A percentile compares a stretch with the other conserved stretches of the same genome.
These are phyloP conservation scores for Patiria pectinifera DNA, from an alignment of 53 echinoderm and acorn worm genomes.

Conservation along the genomic window DNA sequence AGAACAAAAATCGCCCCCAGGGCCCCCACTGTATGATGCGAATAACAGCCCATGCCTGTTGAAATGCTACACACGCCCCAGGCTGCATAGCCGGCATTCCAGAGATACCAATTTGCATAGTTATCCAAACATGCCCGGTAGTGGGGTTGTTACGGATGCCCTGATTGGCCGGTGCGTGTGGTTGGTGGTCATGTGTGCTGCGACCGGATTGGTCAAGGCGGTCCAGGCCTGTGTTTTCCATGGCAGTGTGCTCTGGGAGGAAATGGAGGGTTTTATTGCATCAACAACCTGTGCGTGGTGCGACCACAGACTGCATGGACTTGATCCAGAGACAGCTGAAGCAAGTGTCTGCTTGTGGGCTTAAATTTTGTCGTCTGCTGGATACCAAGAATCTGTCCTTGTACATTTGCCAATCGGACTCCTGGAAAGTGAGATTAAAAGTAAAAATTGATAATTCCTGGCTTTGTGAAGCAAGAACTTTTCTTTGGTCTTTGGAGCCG, in stretches of 20 bases:
- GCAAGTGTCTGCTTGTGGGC: constrained; percentile 8
- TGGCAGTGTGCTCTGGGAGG: background rate
- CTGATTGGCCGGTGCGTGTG: constrained; percentile 26
- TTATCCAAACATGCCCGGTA: constrained; percentile 68
- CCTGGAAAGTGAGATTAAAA: background rate
- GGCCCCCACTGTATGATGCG: background rate
- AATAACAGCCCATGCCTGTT: constrained; percentile 7
- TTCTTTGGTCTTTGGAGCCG: background rate
- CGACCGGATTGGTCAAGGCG: constrained; percentile 26
- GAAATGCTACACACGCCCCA: constrained; percentile 38
- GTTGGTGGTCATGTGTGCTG: constrained; percentile 22
- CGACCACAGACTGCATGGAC: background rate
- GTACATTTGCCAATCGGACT: background rate
- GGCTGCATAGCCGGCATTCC: constrained; percentile 74
- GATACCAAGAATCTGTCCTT: background rate
- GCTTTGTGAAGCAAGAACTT: background rate
- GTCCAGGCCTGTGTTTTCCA: background rate
- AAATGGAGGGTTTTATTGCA: constrained; percentile 17
- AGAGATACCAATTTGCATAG: constrained; percentile 82
- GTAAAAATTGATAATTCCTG: background rate
- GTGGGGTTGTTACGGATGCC: background rate
- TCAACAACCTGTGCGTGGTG: constrained; percentile 46
- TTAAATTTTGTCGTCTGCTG: background rate
- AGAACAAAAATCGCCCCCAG: background rate
- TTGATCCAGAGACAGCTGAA: background rate